Conservation (phyloP, 1,140 invertebrate genomes). For the Ridgeia piscesae region DNA sequence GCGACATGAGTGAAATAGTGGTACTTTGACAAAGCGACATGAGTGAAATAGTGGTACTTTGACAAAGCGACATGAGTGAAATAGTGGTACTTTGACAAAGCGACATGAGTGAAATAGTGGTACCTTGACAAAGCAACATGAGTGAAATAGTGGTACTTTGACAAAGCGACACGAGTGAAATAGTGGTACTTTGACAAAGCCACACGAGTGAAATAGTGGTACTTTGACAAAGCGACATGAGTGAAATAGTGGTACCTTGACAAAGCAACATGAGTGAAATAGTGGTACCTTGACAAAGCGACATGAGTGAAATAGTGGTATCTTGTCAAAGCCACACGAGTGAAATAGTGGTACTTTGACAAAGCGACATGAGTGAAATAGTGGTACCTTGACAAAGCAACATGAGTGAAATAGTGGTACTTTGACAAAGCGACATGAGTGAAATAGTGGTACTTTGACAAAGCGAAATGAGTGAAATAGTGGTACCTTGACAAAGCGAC, state of each 20-base stretch:
- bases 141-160: background rate
- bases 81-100: background rate
- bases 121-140: background rate
- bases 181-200: background rate
- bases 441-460: background rate
- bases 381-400: background rate
- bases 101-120: background rate
- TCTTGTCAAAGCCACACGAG: background rate
- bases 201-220: background rate
- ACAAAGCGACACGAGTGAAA: background rate
- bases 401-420: background rate
- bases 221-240: background rate
- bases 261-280: background rate
- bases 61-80: background rate
- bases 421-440: background rate
- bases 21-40: background rate
- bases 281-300: background rate
- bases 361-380: background rate
- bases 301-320: background rate
- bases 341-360: background rate
- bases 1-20: background rate
- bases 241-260: background rate
- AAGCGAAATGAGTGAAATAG: background rate
- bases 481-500: conserved; percentile 73
- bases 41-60: background rate